Base-by-base conservation (phyloP, 1,140 invertebrate genomes). In the Camponotus floridanus region DNA sequence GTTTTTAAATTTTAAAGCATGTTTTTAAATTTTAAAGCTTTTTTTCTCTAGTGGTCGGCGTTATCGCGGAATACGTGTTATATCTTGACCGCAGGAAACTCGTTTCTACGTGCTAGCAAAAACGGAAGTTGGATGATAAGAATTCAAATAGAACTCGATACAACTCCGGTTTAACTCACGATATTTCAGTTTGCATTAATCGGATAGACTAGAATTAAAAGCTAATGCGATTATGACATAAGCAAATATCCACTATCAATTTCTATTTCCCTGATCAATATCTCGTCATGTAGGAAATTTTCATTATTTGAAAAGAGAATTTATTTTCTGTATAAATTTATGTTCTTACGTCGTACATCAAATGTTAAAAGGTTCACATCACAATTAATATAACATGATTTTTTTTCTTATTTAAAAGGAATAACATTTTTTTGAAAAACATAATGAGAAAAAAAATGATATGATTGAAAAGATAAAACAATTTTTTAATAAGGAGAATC, bases 101-200 rank as follows among this genome's bases (percentile, higher is more conserved):
- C 62, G 51, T 55, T 59, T 59, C 48, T 51, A n/a, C 84, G 8
- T 36, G 64, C 8, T 73, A 21, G 64, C 15, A 39, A 42, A 76
- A 89, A 45, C 62, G 21, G 71, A 88, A 81, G 8, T 42, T 42
- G 26, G 31, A 18, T 21, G 78, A 86, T 89, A 89, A 76, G 36
- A 55, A 3, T 36, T 9, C 33, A 68, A 71, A 0, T 26, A 26
- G 0, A 26, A 26, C 13, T 45, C 18, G 26, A 73, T 83, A 45
- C 1, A 45, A 67, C 3, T 64, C 9, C 26, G 45, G 13, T 59
- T 59, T 36, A 26, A 65, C 71, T 73, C 26, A 48, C 8, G 9
- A 33, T 7, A 9, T 31, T 48, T 62, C 18, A 26, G 4, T 57
- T 31, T 0, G 1, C 15, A 21, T 71, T 73, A 57, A 39, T 36